Evolutionary conservation across 2,113 vertebrate species (phyloP), one percentile per base, ranked within the genome.

Genomic region (Tringa solitaria): DNA sequence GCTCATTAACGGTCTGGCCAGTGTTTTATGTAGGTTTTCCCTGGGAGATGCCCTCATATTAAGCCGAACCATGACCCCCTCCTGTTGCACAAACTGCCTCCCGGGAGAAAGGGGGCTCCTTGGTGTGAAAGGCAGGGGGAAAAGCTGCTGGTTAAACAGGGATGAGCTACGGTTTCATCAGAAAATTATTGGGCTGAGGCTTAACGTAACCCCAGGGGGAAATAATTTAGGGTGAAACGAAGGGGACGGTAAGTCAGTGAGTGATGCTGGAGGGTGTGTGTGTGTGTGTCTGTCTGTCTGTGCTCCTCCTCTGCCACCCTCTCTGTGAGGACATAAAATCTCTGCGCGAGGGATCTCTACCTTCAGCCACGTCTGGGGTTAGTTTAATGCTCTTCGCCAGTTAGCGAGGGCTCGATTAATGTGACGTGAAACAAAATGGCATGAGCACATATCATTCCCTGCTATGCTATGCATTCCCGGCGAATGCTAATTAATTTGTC

Each of bases 401-500:
- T 90, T 93, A 86, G 80, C 74, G 87, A 68, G 79, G 82, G 63
- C 88, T 96, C 53, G 45, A 89, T 96, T 98, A 97, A 97, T 95
- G 93, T 97, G 96, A 97, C 93, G 95, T 79, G 88, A 17, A 82
- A 87, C 96, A 94, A 97, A 97, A 96, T 91, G 90, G 93, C 92
- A 90, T 76, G 72, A 88, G 56, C 89, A 64, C 91, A 41, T 89
- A 92, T 95, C 65, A 48, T 84, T 93, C 81, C 92, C 92, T 97
- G 92, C 96, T 95, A 89, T 97, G 92, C 96, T 95, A 89, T 84
- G 73, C 69, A 89, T 95, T 97, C 90, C 91, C 94, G 74, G 70
- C 35, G 63, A 97, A 96, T 95, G 93, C 95, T 98, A 96, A 98
- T 98, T 96, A 97, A 97, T 98, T 96, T 96, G 95, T 82, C 75